Evolutionary conservation across 2,888 invertebrate genomes (phyloP), one percentile per base, ranked within the genome.

Genomic region (Eupsilia transversa): DNA sequence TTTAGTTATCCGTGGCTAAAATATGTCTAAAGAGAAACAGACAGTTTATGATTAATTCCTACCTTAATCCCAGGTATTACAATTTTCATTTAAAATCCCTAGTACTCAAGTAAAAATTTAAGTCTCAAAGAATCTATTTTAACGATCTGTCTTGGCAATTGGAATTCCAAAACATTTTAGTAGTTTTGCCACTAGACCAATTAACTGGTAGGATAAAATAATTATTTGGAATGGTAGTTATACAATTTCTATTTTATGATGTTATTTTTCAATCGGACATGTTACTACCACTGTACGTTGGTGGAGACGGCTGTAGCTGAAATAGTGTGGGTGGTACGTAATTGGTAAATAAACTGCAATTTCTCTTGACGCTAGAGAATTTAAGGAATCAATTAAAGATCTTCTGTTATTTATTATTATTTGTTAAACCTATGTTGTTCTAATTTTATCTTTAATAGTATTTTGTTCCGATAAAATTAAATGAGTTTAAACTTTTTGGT

Each of bases 191-290:
- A 27, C 14, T 30, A 54, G 23, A 54, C 27, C n/a, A n/a, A 72
- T 23, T 74, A n/a, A 4, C 14, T 46, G 30, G n/a, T 27, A 49
- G 33, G 27, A 43, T 30, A 30, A 59, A 54, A 14, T 63, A 63
- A 72, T 79, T 63, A 63, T 57, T 72, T 57, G 4, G 41, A 57
- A 20, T 63, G 23, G 30, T 49, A 27, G 14, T 49, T 49, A 17
- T 35, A 52, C 30, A 27, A 38, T 59, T 77, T 59, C 38, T 43
- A 43, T 66, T 56, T 43, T 35, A 35, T 23, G 23, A 5, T 17
- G 17, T 54, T 60, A 30, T 64, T 59, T 77, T 66, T 78, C 64
- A 66, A 35, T 35, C 64, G 14, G 59, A 49, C 17, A n/a, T 35
- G 27, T 60, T 60, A n/a, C 46, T n/a, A n/a, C 0, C 17, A 27